Conservation (phyloP, 2,888 invertebrate species). For the Deilephila porcellus region DNA sequence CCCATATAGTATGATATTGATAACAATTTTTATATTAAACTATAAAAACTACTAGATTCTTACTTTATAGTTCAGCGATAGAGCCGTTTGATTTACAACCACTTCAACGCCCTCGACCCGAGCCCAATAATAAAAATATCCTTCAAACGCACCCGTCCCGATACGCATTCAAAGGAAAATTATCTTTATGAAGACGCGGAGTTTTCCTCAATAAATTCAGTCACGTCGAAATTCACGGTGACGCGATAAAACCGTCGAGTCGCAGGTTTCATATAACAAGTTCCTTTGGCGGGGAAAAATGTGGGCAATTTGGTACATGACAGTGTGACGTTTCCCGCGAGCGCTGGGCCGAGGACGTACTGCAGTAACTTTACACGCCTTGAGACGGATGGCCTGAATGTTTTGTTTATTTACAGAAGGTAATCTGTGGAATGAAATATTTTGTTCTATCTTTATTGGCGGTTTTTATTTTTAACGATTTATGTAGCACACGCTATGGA, state of each 20-base stretch:
- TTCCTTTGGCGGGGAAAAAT: background rate
- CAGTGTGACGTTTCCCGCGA: background rate
- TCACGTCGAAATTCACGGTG: slow-evolving; percentile 5
- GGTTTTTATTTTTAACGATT: too few relatives aligned
- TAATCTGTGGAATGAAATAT: too few relatives aligned
- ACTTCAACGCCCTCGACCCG: too few relatives aligned
- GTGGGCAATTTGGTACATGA: background rate
- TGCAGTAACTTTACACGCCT: background rate
- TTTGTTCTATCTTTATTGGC: too few relatives aligned
- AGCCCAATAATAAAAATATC: background rate
- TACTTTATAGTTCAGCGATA: background rate
- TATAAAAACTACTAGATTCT: background rate
- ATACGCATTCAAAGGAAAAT: slow-evolving; percentile 8
- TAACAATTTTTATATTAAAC: background rate
- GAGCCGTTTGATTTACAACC: slow-evolving; percentile 1
- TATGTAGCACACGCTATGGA: too few relatives aligned
- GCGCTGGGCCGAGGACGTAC: background rate
- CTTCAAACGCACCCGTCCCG: background rate
- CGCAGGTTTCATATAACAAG: background rate
- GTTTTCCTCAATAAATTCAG: slow-evolving; percentile 17
- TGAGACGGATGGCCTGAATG: background rate
- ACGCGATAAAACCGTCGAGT: background rate
- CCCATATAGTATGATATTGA: background rate
- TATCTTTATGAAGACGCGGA: background rate
- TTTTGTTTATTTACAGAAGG: background rate